Evolutionary conservation across 2,888 invertebrate species (phyloP).

Genomic region (Odontocolon sp.): DNA sequence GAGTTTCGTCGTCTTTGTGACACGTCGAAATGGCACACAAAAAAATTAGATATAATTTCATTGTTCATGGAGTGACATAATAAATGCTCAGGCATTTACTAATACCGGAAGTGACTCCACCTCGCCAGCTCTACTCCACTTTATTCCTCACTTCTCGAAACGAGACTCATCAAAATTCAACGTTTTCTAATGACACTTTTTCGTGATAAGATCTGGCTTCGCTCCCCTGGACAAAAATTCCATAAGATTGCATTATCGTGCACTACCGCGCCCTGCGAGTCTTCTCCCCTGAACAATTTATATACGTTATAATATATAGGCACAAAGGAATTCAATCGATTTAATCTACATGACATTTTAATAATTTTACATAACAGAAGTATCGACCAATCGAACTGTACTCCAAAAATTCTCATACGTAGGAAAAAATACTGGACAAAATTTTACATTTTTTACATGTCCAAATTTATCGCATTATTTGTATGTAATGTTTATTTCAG

Average conservation of each 20-base stretch:
- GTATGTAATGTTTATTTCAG: no score
- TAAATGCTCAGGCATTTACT: not conserved
- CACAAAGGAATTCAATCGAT: conserved; percentile 3
- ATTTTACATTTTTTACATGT: no score
- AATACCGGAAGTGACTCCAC: conserved; percentile 35
- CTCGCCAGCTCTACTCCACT: not conserved
- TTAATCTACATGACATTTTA: conserved; percentile 9
- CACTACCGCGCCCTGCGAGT: not conserved
- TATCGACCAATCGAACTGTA: no score
- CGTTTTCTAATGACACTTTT: conserved; percentile 50
- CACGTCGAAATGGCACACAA: conserved; percentile 9
- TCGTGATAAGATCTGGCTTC: conserved; percentile 31
- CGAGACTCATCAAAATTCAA: conserved; percentile 43
- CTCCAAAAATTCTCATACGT: no score
- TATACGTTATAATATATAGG: not conserved
- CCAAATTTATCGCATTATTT: no score
- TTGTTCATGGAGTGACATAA: conserved; percentile 27
- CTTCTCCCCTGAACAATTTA: not conserved
- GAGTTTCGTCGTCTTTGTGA: not conserved
- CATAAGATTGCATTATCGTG: not conserved
- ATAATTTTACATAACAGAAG: conserved; percentile 5
- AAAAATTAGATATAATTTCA: conserved; percentile 22
- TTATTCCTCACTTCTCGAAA: not conserved
- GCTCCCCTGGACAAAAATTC: not conserved
- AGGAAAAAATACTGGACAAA: no score